Base-by-base conservation (phyloP, 2,113 vertebrate genomes). In the Actinemys pallida region DNA sequence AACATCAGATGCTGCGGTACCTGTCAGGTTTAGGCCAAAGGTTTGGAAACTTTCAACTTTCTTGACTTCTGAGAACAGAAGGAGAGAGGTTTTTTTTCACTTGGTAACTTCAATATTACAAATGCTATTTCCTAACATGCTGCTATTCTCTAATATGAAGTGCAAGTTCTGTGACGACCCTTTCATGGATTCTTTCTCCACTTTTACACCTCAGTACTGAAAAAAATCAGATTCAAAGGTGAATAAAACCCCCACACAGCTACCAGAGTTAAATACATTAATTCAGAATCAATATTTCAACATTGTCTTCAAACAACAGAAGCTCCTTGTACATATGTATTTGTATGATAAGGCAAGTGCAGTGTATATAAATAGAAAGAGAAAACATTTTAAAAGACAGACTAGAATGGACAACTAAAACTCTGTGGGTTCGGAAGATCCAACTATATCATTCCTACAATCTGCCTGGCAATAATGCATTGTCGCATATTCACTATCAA, bases 211-310 rank as follows among this genome's bases (percentile, higher is more conserved):
- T 96, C 78, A 76, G 25, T 92, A 39, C 50, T 72, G 97, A 96
- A 96, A 65, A 96, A 96, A 42, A 42, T 9, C 5, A 91, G 93
- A 86, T 96, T 96, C 97, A 94, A 69, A 35, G 97, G 88, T 93
- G 94, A 95, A 96, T 96, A 25, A 45, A 92, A 96, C 93, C 90
- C 85, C 47, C 65, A 87, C 2, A 17, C 1, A 12, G 59, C n/a
- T 95, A 19, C 49, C 80, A 65, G 25, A 83, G 57, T 78, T 89
- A 75, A 95, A 76, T 47, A 12, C 10, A 62, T 93, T 80, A 93
- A 57, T 93, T 87, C 89, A 56, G 39, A 88, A 94, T 95, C 81
- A 86, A 56, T 93, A 93, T 82, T 92, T 92, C 89, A 84, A 29
- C 86, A 78, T 93, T 92, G 12, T 62, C 84, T 93, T 42, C 62